A percentile compares a stretch with the other conserved stretches of the same genome.
Conservation (phyloP, 1,140 invertebrate genomes). For the Hermetia illucens region DNA sequence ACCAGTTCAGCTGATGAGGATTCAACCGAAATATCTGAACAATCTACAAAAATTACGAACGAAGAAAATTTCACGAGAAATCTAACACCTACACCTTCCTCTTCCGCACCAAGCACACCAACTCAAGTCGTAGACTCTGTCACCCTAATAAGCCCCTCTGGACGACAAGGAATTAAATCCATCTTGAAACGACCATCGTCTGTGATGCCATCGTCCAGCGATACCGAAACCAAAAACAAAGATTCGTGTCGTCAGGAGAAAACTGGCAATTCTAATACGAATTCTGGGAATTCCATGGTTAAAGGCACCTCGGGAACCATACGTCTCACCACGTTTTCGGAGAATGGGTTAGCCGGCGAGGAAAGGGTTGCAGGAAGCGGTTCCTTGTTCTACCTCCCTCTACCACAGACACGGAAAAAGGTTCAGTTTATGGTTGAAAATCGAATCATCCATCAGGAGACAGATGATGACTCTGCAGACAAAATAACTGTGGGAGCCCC, state of each 20-base stretch:
- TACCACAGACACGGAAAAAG: slow-evolving; percentile 39
- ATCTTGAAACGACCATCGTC: slow-evolving; percentile 48
- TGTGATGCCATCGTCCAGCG: slow-evolving; percentile 12
- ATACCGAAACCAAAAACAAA: slow-evolving; percentile 18
- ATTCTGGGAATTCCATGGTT: too few species aligned
- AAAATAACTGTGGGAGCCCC: too few species aligned
- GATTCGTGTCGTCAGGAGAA: too few species aligned
- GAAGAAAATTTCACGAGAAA: too few species aligned
- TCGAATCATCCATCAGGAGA: slow-evolving; percentile 21
- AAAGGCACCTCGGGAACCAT: too few species aligned
- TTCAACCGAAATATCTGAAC: neutral
- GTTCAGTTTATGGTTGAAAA: slow-evolving; percentile 45
- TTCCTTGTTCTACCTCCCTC: slow-evolving; percentile 49
- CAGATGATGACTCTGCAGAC: neutral
- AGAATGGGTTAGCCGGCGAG: too few species aligned
- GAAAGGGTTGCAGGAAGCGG: slow-evolving; percentile 14
- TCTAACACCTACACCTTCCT: too few species aligned
- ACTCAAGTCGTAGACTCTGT: too few species aligned
- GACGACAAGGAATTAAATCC: slow-evolving; percentile 37
- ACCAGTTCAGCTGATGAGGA: neutral
- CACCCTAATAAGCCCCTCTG: too few species aligned
- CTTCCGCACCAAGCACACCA: too few species aligned
- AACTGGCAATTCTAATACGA: too few species aligned
- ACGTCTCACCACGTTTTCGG: too few species aligned
- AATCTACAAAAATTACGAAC: neutral